Evolutionary conservation across 2,797 vertebrate species (phyloP).

Genomic region (Rhabdomys pumilio): DNA sequence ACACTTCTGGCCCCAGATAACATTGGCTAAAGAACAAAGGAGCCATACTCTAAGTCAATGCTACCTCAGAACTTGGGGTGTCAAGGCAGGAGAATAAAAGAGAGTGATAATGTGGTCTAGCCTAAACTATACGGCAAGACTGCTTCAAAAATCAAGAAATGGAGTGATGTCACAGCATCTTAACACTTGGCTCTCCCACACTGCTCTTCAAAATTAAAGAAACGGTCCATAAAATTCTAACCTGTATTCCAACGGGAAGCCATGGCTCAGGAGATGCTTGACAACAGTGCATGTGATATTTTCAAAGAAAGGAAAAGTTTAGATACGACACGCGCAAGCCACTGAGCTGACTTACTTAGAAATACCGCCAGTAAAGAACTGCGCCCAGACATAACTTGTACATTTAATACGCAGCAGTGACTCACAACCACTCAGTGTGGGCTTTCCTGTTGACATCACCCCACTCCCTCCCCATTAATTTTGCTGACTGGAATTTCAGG

Average conservation of each 20-base stretch:
- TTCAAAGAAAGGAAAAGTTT: constrained; percentile 68
- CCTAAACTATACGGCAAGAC: not conserved
- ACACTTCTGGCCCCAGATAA: not conserved
- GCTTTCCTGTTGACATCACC: constrained; percentile 82
- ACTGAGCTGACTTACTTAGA: constrained; percentile 80
- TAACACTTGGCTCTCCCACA: not conserved
- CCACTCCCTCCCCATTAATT: constrained; percentile 84
- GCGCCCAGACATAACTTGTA: constrained; percentile 42
- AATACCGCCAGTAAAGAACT: constrained; percentile 78
- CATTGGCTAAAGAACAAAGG: not conserved
- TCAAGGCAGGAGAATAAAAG: not conserved
- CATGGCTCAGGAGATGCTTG: constrained; percentile 24
- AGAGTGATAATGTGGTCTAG: not conserved
- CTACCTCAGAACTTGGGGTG: not conserved
- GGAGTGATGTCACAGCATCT: not conserved
- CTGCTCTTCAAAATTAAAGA: not conserved
- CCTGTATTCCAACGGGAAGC: not conserved
- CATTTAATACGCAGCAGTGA: constrained; percentile 78
- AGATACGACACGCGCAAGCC: constrained; percentile 61
- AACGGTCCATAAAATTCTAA: not conserved
- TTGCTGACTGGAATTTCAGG: constrained; percentile 78
- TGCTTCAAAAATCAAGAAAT: not conserved
- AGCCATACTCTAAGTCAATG: not conserved
- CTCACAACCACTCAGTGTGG: constrained; percentile 80
- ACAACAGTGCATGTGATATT: constrained; percentile 43